Base-by-base conservation (phyloP, 2,888 invertebrate species). In the Phyllotreta cruciferae region DNA sequence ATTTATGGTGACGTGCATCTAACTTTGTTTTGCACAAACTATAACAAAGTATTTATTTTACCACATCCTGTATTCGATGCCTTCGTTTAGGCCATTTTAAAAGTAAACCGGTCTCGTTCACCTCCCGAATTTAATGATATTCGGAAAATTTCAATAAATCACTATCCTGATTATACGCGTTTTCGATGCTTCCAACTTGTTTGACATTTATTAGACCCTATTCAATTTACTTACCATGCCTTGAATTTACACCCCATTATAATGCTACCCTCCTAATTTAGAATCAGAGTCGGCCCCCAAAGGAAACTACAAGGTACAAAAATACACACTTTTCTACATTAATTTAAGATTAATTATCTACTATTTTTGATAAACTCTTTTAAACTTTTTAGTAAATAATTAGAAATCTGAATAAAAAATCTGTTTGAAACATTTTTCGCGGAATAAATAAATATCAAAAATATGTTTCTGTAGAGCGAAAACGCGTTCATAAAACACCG, bases 121-220 rank as follows among this genome's bases (percentile, higher is more conserved):
- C 24, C 24, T 24, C 24, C 24, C 24, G 24, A 24, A n/a, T 49
- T 34, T 49, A 24, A 35, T 34, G 14, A 38, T 62, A 50, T 56
- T 52, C 52, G 36, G 56, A 64, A 61, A 56, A 45, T 60, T 57
- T 56, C 58, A 56, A 64, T 61, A 60, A 56, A 64, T 64, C 60
- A 61, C 64, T 45, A 53, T 44, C 56, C 42, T 68, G 60, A 65
- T 58, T 63, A 62, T 61, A 62, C 61, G 41, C 63, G 62, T 64
- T 66, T 61, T 57, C 62, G 66, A 66, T 62, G 62, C 64, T 66
- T 65, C 57, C 63, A 62, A 64, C 62, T 67, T 66, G 60, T 67
- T 65, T 68, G 64, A 66, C 66, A 63, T 62, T 67, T 68, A 66
- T 66, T 68, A 62, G 63, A 62, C 55, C 60, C 64, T 62, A 64